Conservation (phyloP, 23 tunicate genomes). For the Botrylloides violaceus region DNA sequence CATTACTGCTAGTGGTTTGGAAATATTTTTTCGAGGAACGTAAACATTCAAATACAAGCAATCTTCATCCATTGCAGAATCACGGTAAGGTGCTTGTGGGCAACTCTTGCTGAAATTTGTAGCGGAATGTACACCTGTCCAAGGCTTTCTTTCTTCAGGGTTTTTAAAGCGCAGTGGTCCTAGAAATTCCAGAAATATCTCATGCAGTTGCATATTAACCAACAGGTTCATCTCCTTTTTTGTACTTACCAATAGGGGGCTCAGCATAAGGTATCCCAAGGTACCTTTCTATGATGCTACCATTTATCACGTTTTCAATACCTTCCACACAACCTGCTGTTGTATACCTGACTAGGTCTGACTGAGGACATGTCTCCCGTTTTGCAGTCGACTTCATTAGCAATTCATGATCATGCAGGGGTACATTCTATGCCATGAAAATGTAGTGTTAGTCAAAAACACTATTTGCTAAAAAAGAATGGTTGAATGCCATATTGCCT, state of each 20-base stretch:
- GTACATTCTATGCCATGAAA: too few species aligned
- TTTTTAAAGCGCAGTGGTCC: slow-evolving; percentile 8
- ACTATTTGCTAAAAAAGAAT: too few species aligned
- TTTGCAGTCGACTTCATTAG: not conserved
- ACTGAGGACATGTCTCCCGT: not conserved
- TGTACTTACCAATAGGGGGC: slow-evolving; percentile 29
- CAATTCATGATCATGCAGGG: too few species aligned
- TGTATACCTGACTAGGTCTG: slow-evolving; percentile 10
- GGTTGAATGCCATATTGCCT: too few species aligned
- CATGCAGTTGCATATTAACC: too few species aligned
- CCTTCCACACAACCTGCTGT: slow-evolving; percentile 37
- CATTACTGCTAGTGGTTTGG: slow-evolving; percentile 28
- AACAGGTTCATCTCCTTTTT: not conserved
- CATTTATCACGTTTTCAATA: not conserved
- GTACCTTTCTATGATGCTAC: slow-evolving; percentile 16
- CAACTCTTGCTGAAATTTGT: slow-evolving; percentile 24
- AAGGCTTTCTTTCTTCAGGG: slow-evolving; percentile 2
- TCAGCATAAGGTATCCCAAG: slow-evolving; percentile 35
- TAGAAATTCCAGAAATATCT: not conserved
- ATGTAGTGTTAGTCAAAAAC: too few species aligned
- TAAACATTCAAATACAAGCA: slow-evolving; percentile 32
- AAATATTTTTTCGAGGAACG: slow-evolving; percentile 13
- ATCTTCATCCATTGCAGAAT: slow-evolving; percentile 33
- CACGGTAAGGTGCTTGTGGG: slow-evolving; percentile 20
- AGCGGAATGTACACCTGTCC: slow-evolving; percentile 1